These are phyloP conservation scores for Leucopsar rothschildi DNA, from an alignment of 2,113 vertebrate genomes.

Conservation along the genomic window DNA sequence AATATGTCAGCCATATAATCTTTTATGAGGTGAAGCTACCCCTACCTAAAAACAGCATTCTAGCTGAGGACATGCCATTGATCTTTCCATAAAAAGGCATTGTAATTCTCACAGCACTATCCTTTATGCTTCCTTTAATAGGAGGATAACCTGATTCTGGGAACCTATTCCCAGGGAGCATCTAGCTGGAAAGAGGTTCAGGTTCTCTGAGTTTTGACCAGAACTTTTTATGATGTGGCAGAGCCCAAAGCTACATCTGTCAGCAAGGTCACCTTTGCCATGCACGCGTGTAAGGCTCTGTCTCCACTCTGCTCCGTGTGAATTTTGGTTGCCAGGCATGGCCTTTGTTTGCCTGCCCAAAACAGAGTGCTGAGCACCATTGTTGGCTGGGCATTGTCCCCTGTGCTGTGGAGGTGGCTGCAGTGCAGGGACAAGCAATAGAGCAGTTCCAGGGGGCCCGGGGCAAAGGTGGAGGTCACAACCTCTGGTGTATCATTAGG, in stretches of 20 bases:
- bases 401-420: background rate
- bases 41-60: conserved; percentile 42
- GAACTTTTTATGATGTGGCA: background rate
- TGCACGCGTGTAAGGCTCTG: background rate
- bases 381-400: background rate
- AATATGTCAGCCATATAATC: conserved; percentile 53
- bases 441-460: background rate
- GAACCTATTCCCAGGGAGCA: background rate
- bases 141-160: conserved; percentile 29
- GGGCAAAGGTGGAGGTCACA: conserved; percentile 31
- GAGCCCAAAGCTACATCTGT: background rate
- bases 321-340: background rate
- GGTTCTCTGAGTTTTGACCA: background rate
- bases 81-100: conserved; percentile 53
- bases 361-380: background rate
- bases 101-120: conserved; percentile 14
- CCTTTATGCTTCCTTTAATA: conserved; percentile 10
- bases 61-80: conserved; percentile 25
- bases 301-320: background rate
- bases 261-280: background rate
- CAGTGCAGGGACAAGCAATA: background rate
- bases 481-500: conserved; percentile 25
- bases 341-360: background rate
- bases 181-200: background rate
- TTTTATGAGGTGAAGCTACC: conserved; percentile 57